Evolutionary conservation across 2,888 invertebrate species (phyloP), one percentile per base, ranked within the genome.

Genomic region (Trichogramma evanescens): DNA sequence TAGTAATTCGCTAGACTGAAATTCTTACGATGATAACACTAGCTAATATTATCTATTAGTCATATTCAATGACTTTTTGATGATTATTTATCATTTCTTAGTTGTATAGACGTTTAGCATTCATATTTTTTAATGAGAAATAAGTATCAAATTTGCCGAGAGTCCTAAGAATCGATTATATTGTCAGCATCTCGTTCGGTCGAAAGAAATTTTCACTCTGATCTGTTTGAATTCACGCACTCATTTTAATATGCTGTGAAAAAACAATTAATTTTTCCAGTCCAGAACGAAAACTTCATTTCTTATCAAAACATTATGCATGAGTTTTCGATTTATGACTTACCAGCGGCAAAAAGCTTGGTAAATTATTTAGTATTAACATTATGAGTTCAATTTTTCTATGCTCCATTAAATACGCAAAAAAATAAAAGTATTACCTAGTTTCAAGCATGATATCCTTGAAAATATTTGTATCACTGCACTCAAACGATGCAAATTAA

Each of bases 111-210:
- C 56, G 57, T 57, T 42, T 46, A 56, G 53, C 40, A 26, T 49
- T 52, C 49, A 45, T 55, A 52, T 41, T 52, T 56, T 26, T 54
- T 48, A 51, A 48, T 55, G 46, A 61, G 54, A 62, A 61, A 62
- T 46, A n/a, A 58, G 55, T 62, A 58, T 58, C 52, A 50, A 62
- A 51, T 62, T 62, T 62, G 56, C 62, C 62, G 56, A 58, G 55
- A 43, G 62, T 53, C 62, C 6, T 26, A 41, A 50, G 55, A 45
- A 58, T 58, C 62, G 58, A 52, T 45, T 8, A 55, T 62, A 62
- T 62, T 62, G 58, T 62, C 58, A 62, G 52, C 58, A 56, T 56
- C 56, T 53, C 38, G 49, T 58, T 58, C 56, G 51, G 38, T 50
- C 58, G 55, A 58, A 43, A 53, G 49, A 55, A 10, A 52, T 39